These are phyloP conservation scores for Parnassius orleans DNA, from an alignment of 2,888 invertebrate species.

Conservation along the genomic window DNA sequence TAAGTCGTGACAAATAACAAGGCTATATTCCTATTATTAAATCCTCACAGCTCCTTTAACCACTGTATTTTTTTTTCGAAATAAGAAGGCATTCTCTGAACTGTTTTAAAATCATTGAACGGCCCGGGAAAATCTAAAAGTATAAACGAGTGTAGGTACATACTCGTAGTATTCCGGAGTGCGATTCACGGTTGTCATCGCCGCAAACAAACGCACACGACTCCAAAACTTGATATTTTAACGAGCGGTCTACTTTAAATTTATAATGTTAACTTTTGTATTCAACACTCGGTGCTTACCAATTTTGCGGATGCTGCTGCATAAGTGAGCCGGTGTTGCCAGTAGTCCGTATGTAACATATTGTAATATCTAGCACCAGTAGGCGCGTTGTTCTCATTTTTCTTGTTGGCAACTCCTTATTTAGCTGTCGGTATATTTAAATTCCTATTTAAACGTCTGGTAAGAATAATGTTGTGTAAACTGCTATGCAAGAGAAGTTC, in stretches of 20 bases:
- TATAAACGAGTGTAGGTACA: conserved; percentile 15
- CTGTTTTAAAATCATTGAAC: conserved; percentile 14
- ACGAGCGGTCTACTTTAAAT: conserved; percentile 71
- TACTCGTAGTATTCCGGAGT: not conserved
- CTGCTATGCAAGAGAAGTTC: too few species aligned
- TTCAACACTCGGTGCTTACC: conserved; percentile 65
- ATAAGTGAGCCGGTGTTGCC: conserved; percentile 22
- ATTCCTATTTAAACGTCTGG: conserved; percentile 25
- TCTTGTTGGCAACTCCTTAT: conserved; percentile 12
- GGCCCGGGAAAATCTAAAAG: conserved; percentile 20
- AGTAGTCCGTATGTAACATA: conserved; percentile 21
- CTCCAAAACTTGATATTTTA: conserved; percentile 61
- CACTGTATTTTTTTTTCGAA: not conserved
- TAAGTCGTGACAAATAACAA: too few species aligned
- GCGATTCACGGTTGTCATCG: conserved; percentile 30
- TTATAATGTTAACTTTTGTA: conserved; percentile 73
- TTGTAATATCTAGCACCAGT: conserved; percentile 24
- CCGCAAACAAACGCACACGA: conserved; percentile 26
- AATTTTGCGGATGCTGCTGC: conserved; percentile 40
- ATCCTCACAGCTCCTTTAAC: too few species aligned
- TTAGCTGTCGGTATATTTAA: conserved; percentile 27
- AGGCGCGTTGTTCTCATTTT: conserved; percentile 15
- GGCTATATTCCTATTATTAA: too few species aligned
- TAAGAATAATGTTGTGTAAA: conserved; percentile 7
- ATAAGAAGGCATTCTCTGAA: not conserved